phyloP scores from a whole-genome alignment of 92 coral and sea anemone genomes.

The Epizoanthus ramosus region DNA sequence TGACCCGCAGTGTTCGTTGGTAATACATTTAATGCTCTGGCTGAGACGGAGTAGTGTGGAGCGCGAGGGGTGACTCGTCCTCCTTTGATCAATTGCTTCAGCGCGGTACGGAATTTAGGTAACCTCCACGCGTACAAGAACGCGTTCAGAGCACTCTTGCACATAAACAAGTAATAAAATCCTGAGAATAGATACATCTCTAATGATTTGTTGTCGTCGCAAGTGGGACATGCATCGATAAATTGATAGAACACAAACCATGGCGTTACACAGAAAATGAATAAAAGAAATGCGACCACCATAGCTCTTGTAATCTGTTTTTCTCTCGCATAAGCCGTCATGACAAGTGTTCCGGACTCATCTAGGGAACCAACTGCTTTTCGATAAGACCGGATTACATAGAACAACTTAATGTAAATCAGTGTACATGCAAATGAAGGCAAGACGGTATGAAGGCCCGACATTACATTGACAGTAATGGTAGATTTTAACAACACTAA shows the following conservation, averaged over 20 bases:
- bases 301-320: conserved; percentile 70
- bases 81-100: conserved; percentile 37
- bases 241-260: conserved; percentile 83
- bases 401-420: conserved; percentile 53
- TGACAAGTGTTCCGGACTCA: conserved; percentile 62
- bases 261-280: conserved; percentile 69
- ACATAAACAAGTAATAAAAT: conserved; percentile 70
- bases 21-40: background rate
- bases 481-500: conserved; percentile 38
- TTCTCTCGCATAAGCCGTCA: conserved; percentile 72
- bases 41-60: conserved; percentile 4
- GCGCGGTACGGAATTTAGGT: conserved; percentile 63
- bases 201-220: conserved; percentile 60
- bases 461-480: conserved; percentile 55
- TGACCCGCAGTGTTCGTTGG: background rate
- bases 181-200: conserved; percentile 73
- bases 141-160: conserved; percentile 72
- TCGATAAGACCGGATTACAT: conserved; percentile 50
- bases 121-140: conserved; percentile 85
- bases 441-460: conserved; percentile 76
- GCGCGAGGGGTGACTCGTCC: conserved; percentile 12
- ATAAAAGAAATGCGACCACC: conserved; percentile 54
- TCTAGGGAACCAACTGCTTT: conserved; percentile 55
- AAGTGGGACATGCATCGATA: conserved; percentile 74
- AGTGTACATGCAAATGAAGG: conserved; percentile 65